These are phyloP conservation scores for Cyprinodon tularosa DNA, from an alignment of 2,113 vertebrate genomes.

Conservation along the genomic window DNA sequence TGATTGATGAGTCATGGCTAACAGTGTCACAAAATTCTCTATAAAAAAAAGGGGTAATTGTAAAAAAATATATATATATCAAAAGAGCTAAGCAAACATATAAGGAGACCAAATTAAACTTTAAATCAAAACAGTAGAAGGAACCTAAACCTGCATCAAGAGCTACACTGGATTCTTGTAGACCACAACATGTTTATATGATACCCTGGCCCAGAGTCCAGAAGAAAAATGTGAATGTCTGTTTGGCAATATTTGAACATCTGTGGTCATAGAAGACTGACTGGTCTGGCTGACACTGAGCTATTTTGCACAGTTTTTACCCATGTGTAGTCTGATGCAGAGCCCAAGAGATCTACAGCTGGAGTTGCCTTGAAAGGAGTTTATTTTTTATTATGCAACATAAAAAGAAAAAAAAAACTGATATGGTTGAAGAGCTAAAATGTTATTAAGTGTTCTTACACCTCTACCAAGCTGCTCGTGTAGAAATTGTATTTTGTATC, in stretches of 20 bases:
- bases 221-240: background rate
- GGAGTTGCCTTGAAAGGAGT: background rate
- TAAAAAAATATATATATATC: too few relatives aligned
- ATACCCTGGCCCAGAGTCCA: background rate
- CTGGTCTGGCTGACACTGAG: background rate
- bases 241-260: too few relatives aligned
- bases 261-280: too few relatives aligned
- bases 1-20: too few relatives aligned
- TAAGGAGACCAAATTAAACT: too few relatives aligned
- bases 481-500: conserved; percentile 9
- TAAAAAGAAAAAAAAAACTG: background rate
- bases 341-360: background rate
- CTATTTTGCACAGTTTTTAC: background rate
- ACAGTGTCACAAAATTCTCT: too few relatives aligned
- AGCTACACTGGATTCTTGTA: background rate
- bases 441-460: background rate
- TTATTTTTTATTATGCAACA: background rate
- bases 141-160: background rate
- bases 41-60: too few relatives aligned
- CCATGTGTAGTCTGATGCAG: background rate
- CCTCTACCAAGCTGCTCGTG: conserved; percentile 17
- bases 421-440: background rate
- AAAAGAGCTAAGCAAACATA: too few relatives aligned
- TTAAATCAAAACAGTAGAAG: background rate
- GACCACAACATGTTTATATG: background rate